Evolutionary conservation across 2,797 vertebrate genomes (phyloP), one percentile per base, ranked within the genome.

Genomic region (Silurus lanzhouensis): DNA sequence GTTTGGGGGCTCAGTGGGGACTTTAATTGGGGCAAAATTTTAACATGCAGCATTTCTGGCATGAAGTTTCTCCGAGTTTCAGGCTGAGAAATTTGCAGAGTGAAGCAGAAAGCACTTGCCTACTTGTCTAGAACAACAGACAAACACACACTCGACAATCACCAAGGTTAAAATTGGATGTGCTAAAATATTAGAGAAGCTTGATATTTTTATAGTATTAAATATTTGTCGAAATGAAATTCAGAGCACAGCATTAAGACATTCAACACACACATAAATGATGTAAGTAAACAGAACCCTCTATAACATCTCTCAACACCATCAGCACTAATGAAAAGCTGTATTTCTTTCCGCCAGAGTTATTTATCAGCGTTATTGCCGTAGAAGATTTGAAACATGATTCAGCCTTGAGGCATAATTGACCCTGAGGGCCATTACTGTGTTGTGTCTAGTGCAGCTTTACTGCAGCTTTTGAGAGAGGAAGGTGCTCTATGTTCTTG

Each of bases 41-140:
- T 84, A 81, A 67, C 60, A 68, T 87, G 82, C 86, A 84, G 82
- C 77, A 81, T 81, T 87, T 86, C 72, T 84, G 57, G 55, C 64
- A 55, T 58, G 6, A 22, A 57, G 38, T 81, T 84, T 38, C 55
- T 27, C 80, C 48, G 44, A 86, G 25, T 71, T 79, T 79, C 46
- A 71, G 44, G 44, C 22, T 6, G 8, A 82, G 57, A 78, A 84
- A 83, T 46, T 52, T 87, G 75, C 85, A 66, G 76, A 58, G 82
- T 52, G 46, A 81, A 75, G 82, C 85, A 87, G 67, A 83, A 87
- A 80, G 25, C 68, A 60, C 52, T 58, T 83, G 57, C 25, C 64
- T 77, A 72, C 25, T 55, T 80, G 71, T 70, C 70, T 17, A 67
- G 58, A 27, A 67, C 48, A 68, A 68, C 72, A 71, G 58, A n/a